Evolutionary conservation across 2,888 invertebrate genomes (phyloP), one percentile per base, ranked within the genome.

Genomic region (Opisthograptis luteolata): DNA sequence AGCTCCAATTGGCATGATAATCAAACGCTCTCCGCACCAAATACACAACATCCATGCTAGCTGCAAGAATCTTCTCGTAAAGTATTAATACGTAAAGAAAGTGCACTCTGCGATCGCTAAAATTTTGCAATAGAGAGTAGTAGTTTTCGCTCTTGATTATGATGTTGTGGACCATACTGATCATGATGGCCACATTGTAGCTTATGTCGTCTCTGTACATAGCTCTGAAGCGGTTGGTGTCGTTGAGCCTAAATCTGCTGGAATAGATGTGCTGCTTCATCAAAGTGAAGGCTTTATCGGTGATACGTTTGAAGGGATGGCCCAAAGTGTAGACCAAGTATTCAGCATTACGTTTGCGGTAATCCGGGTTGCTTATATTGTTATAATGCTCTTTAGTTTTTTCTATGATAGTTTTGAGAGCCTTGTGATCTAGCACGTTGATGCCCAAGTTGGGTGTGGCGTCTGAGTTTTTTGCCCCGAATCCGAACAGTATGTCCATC

Each of bases 231-330:
- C 14, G n/a, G 2, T 41, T 51, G 0, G 76, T 74, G 0, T 46
- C 52, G 5, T 64, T 35, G 3, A 78, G 14, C 9, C 73, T 60
- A 15, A 55, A 65, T 37, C 70, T 60, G 0, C 71, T 67, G 0
- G 56, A 36, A 32, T 74, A 81, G 1, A 81, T 53, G 0, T 70
- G 67, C 15, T 78, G 76, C 7, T 55, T 41, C 70, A 80, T 78
- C 6, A 46, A 25, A 1, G 13, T 14, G 2, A 43, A 28, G 3
- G 19, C 12, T 27, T 19, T 32, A 0, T 17, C n/a, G 4, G 6
- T 17, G 6, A 25, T 7, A n/a, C n/a, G n/a, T n/a, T n/a, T n/a
- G n/a, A n/a, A n/a, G n/a, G n/a, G n/a, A n/a, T n/a, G n/a, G n/a
- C n/a, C n/a, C n/a, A n/a, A n/a, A n/a, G n/a, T n/a, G n/a, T n/a